Conservation (phyloP, 2,888 invertebrate species). For the Monoplex corrugatus region DNA sequence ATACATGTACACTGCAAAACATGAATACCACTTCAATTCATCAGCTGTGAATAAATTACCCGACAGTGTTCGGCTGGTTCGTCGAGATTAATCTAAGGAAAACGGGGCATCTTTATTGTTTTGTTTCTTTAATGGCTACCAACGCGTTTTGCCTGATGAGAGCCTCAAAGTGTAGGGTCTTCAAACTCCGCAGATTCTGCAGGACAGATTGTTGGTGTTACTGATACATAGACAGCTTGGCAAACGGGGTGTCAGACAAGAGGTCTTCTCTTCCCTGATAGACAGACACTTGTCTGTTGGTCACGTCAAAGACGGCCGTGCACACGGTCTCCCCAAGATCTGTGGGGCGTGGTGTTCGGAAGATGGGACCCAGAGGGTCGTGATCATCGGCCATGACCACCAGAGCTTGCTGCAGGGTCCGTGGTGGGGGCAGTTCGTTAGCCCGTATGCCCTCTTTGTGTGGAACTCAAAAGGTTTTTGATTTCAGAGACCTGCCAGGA, state of each 20-base stretch:
- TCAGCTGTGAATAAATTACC: too few species aligned
- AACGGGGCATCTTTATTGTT: too few species aligned
- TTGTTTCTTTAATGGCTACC: too few species aligned
- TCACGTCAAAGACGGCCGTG: slow-evolving; percentile 63
- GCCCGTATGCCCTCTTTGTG: slow-evolving; percentile 48
- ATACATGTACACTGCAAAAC: too few species aligned
- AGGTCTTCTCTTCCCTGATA: slow-evolving; percentile 56
- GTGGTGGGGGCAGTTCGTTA: slow-evolving; percentile 53
- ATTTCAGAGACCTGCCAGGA: slow-evolving; percentile 49
- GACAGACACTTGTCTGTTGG: slow-evolving; percentile 56
- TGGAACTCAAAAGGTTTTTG: slow-evolving; percentile 47
- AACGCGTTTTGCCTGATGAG: too few species aligned
- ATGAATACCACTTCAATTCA: too few species aligned
- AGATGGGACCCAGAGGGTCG: slow-evolving; percentile 62
- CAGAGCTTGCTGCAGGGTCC: slow-evolving; percentile 53
- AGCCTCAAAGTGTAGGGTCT: too few species aligned
- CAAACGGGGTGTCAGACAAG: slow-evolving; percentile 32
- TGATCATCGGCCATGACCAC: slow-evolving; percentile 61
- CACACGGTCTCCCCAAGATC: slow-evolving; percentile 58
- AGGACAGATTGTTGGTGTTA: neutral
- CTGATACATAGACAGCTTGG: slow-evolving; percentile 40
- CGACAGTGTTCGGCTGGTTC: too few species aligned
- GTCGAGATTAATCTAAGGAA: too few species aligned
- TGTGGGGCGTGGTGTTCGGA: slow-evolving; percentile 56
- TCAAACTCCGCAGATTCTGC: too few species aligned